phyloP scores from a whole-genome alignment of 2,113 vertebrate species.

The Gobio gobio region DNA sequence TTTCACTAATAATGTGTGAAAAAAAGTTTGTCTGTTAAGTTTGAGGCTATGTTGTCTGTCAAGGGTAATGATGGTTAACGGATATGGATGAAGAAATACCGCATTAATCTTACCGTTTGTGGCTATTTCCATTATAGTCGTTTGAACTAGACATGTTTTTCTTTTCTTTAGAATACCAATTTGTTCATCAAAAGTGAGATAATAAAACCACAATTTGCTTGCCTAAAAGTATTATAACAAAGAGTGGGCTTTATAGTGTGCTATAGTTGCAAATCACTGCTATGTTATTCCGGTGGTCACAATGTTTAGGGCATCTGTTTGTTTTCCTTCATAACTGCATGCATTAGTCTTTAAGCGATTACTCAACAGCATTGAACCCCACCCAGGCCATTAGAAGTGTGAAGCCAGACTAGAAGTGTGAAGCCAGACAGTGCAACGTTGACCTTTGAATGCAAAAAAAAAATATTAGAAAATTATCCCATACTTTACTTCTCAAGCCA shows the following conservation, averaged over 20 bases:
- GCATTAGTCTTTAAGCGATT: not conserved
- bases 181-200: not conserved
- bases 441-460: not conserved
- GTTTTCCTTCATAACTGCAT: not conserved
- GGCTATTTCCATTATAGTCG: conserved; percentile 8
- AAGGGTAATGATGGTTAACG: conserved; percentile 53
- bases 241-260: not conserved
- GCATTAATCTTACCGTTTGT: conserved; percentile 38
- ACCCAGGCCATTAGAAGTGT: not conserved
- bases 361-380: not conserved
- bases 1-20: conserved; percentile 49
- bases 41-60: conserved; percentile 16
- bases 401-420: not conserved
- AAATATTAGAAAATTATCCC: too few species aligned
- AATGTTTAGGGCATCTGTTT: not conserved
- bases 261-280: not conserved
- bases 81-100: conserved; percentile 49
- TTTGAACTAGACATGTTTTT: conserved; percentile 2
- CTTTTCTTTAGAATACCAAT: not conserved
- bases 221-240: not conserved
- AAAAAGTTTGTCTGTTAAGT: conserved; percentile 49
- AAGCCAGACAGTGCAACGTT: not conserved
- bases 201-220: not conserved
- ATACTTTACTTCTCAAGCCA: too few species aligned
- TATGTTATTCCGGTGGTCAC: not conserved